Percentiles rank a stretch among this genome's conserved stretches.
Conservation (phyloP, 2,797 vertebrate genomes). For the Cyprinodon diabolis region DNA sequence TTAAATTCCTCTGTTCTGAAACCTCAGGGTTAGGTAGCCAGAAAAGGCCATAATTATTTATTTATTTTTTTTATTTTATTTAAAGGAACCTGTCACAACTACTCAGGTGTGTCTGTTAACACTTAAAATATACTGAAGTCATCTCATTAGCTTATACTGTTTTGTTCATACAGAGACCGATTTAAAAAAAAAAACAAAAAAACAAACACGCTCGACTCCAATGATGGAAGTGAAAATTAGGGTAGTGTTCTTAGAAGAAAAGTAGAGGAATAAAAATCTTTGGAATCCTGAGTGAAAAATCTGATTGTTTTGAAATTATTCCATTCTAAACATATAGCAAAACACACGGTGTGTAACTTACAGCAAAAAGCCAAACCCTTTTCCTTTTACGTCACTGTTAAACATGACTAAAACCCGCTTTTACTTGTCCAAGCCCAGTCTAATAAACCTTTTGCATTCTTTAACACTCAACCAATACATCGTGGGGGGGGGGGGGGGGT, state of each 20-base stretch:
- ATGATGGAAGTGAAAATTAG: conserved; percentile 56
- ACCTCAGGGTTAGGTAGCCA: conserved; percentile 69
- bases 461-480: conserved; percentile 45
- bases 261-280: conserved; percentile 78
- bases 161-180: conserved; percentile 68
- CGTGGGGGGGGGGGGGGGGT: not conserved
- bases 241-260: conserved; percentile 49
- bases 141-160: conserved; percentile 84
- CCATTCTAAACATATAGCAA: conserved; percentile 19
- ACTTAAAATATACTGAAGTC: conserved; percentile 58
- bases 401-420: conserved; percentile 84
- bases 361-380: conserved; percentile 77
- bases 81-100: conserved; percentile 51
- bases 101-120: conserved; percentile 57
- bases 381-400: conserved; percentile 77
- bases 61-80: no score
- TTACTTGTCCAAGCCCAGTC: conserved; percentile 78
- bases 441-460: conserved; percentile 52
- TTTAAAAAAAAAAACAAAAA: conserved; percentile 66
- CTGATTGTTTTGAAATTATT: conserved; percentile 73
- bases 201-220: conserved; percentile 49
- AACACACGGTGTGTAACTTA: conserved; percentile 76
- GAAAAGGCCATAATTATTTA: conserved; percentile 37
- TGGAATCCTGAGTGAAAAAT: conserved; percentile 84
- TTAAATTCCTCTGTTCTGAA: conserved; percentile 59